Evolutionary conservation across 2,113 vertebrate genomes (phyloP), one percentile per base, ranked within the genome.

Genomic region (Trichomycterus rosablanca): DNA sequence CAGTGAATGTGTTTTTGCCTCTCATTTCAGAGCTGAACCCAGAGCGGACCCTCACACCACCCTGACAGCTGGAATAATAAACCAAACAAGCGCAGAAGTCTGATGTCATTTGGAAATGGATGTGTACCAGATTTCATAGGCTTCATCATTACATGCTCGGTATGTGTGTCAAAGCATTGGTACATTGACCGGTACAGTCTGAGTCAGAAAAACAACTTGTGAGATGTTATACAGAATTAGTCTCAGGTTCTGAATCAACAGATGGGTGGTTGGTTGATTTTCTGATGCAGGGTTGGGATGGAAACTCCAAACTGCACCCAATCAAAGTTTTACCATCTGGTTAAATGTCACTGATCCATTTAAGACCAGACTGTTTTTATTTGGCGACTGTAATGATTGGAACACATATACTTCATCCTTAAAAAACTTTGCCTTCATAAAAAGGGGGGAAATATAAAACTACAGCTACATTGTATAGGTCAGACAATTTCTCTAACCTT

Each of bases 41-140:
- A n/a, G 37, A 8, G 37, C 12, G n/a, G 37, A 40, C n/a, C n/a
- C n/a, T n/a, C n/a, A n/a, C n/a, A n/a, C n/a, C n/a, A n/a, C n/a
- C n/a, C n/a, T n/a, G n/a, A 40, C 37, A 40, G 37, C 37, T 40
- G 37, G 37, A 40, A 40, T 40, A 40, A 40, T 40, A 40, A 28
- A n/a, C 30, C 16, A n/a, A 23, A 11, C 58, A 14, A 18, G 45
- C 14, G 10, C 43, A 48, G 24, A n/a, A 35, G 30, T 12, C 22
- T 32, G 56, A 46, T 32, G 19, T 40, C 23, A 24, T 42, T 15
- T n/a, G 14, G 35, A 9, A 34, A 55, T 40, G 53, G 12, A 18
- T n/a, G 19, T 20, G 20, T 28, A 3, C 23, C n/a, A 32, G 60
- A 48, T 63, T 40, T 63, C 7, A 44, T 19, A 49, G 59, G 58